Evolutionary conservation across 2,797 vertebrate species (phyloP).

Genomic region (Linurgus olivaceus): DNA sequence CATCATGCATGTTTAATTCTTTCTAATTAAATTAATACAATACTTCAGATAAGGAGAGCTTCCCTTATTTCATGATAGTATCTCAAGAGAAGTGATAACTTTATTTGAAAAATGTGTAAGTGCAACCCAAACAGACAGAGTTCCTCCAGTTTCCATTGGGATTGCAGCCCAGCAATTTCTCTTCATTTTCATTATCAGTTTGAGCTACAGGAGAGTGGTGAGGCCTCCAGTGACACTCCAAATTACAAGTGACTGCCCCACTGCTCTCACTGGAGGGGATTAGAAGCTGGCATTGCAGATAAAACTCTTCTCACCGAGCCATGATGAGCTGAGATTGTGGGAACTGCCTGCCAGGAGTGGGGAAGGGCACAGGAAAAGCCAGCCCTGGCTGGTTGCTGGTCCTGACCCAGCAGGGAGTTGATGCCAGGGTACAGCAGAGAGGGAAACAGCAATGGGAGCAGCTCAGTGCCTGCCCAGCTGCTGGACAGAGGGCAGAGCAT

Average conservation of each 20-base stretch:
- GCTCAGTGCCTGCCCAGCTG: neutral
- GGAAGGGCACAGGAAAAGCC: neutral
- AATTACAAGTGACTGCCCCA: neutral
- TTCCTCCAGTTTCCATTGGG: neutral
- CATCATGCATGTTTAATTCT: neutral
- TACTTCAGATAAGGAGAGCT: neutral
- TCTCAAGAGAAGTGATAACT: neutral
- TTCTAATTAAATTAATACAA: neutral
- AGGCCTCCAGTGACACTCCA: neutral
- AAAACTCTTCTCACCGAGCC: neutral
- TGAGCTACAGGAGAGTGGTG: neutral
- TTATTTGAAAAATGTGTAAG: neutral
- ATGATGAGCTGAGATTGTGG: neutral
- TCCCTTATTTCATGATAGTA: neutral
- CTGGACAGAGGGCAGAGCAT: neutral
- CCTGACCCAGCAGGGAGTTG: neutral
- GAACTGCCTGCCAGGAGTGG: neutral
- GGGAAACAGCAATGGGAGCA: neutral
- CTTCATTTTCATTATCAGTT: neutral
- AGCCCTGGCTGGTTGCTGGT: neutral
- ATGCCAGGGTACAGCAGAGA: neutral
- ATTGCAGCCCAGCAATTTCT: neutral
- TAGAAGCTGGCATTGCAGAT: neutral
- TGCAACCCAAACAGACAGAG: neutral
- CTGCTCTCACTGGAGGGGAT: neutral